phyloP scores from a whole-genome alignment of 1,140 invertebrate species.

The Phymorhynchus buccinoides region DNA sequence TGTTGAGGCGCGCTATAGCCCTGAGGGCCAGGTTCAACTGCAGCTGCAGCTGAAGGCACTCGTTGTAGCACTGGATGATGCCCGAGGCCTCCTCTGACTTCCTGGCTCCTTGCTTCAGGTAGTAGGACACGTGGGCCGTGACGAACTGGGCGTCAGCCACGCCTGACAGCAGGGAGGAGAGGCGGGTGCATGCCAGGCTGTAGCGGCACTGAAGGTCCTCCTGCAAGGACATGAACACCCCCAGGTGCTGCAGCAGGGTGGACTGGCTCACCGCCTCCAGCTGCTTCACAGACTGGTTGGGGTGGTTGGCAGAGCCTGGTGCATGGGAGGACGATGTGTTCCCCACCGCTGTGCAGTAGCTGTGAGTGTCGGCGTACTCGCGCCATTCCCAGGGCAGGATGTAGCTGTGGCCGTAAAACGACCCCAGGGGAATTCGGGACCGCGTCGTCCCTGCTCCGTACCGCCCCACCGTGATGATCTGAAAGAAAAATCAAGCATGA shows the following conservation, averaged over 20 bases:
- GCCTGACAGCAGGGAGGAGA: constrained; percentile 58
- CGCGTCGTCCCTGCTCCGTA: constrained; percentile 91
- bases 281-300: constrained; percentile 61
- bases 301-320: not conserved
- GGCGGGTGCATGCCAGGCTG: constrained; percentile 83
- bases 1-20: constrained; percentile 82
- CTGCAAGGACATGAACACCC: constrained; percentile 76
- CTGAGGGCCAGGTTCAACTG: constrained; percentile 84
- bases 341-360: not conserved
- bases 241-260: constrained; percentile 66
- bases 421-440: constrained; percentile 91
- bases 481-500: no score
- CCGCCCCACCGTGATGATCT: constrained; percentile 83
- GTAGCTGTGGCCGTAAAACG: constrained; percentile 91
- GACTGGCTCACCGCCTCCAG: constrained; percentile 75
- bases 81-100: constrained; percentile 77
- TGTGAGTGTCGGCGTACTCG: constrained; percentile 34
- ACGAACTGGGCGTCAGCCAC: constrained; percentile 59
- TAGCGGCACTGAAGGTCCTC: constrained; percentile 88
- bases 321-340: not conserved
- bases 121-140: constrained; percentile 66
- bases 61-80: constrained; percentile 86
- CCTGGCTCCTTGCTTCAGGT: constrained; percentile 62
- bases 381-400: constrained; percentile 80
- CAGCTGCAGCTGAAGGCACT: constrained; percentile 85